Conservation (phyloP, 1,140 invertebrate genomes). For the Rhysida immarginata region DNA sequence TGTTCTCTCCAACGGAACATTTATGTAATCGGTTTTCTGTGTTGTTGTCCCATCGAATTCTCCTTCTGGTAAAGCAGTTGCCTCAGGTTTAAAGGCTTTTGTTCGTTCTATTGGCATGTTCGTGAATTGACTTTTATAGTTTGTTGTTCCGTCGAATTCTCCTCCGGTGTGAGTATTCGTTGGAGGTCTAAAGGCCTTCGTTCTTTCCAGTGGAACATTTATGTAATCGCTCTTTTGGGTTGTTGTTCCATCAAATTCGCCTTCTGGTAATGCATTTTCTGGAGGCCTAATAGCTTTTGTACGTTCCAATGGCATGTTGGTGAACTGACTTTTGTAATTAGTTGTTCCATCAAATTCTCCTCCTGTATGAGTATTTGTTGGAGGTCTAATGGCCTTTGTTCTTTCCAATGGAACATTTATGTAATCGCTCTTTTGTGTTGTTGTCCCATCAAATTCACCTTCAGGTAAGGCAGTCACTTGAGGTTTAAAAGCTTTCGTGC, state of each 20-base stretch:
- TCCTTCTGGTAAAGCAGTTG: no score
- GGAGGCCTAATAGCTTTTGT: background rate
- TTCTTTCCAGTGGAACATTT: background rate
- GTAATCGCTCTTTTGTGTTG: background rate
- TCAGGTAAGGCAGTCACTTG: no score
- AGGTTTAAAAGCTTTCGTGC: no score
- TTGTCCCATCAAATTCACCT: background rate
- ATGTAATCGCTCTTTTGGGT: background rate
- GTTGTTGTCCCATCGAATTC: constrained; percentile 30
- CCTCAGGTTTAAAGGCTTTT: no score
- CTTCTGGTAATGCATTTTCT: background rate
- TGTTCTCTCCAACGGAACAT: background rate
- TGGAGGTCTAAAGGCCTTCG: no score
- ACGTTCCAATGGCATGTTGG: background rate
- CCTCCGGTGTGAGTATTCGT: no score
- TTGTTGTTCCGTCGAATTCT: no score
- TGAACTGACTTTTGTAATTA: background rate
- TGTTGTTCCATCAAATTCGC: background rate
- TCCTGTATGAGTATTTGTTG: background rate
- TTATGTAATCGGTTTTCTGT: background rate
- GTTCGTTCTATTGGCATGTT: no score
- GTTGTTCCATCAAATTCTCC: background rate
- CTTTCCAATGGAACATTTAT: background rate
- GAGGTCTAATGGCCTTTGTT: background rate
- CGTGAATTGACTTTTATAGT: no score